Percentiles rank a stretch among this genome's conserved stretches.
phyloP scores from a whole-genome alignment of 2,888 invertebrate species.

The Melieria picta region DNA sequence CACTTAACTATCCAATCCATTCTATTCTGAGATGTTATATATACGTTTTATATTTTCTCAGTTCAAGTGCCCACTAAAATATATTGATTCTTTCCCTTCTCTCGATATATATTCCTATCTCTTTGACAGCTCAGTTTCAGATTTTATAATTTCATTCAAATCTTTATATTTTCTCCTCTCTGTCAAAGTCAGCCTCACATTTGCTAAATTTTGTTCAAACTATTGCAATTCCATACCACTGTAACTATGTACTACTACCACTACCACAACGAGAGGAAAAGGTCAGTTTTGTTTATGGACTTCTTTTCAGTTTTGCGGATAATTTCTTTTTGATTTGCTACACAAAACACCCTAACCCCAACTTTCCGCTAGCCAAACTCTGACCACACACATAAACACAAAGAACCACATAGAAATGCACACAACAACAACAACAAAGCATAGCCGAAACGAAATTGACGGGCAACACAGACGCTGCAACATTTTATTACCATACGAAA shows the following conservation, averaged over 20 bases:
- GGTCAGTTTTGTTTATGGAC: slow-evolving; percentile 14
- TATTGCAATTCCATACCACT: neutral
- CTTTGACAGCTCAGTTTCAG: no score
- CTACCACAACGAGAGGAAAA: neutral
- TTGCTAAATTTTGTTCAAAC: no score
- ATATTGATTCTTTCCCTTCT: no score
- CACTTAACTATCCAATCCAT: no score
- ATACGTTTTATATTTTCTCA: no score
- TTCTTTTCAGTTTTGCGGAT: slow-evolving; percentile 36
- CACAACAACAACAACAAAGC: neutral
- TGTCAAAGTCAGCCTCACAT: no score
- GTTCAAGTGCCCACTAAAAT: no score
- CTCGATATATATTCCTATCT: no score
- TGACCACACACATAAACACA: slow-evolving; percentile 22
- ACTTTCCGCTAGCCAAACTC: slow-evolving; percentile 10
- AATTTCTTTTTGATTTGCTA: slow-evolving; percentile 55
- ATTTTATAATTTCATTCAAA: no score
- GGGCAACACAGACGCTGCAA: neutral
- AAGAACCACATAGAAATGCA: slow-evolving; percentile 18
- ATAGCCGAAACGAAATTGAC: slow-evolving; percentile 19
- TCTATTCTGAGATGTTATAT: no score
- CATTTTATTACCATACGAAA: neutral
- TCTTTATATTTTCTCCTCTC: no score
- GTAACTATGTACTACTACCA: neutral
- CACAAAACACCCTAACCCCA: neutral